Base-by-base conservation (phyloP, 2,113 vertebrate genomes). In the Prionailurus viverrinus region DNA sequence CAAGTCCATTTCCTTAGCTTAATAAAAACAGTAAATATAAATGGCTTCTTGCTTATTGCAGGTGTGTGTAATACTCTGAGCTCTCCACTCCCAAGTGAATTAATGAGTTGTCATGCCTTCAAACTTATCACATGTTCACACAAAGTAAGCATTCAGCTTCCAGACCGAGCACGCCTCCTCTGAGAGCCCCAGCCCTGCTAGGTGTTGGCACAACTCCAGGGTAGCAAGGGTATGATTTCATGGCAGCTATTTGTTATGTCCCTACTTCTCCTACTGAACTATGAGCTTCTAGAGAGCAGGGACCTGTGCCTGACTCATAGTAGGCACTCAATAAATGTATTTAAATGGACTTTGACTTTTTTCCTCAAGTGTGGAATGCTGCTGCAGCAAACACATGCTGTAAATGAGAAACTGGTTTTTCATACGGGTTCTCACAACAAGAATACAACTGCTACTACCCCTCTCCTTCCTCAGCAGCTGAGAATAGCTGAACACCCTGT, bases 81-180 rank as follows among this genome's bases (percentile, higher is more conserved):
- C 74, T 83, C 83, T 45, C 61, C 74, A 29, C 51, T 91, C 85
- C n/a, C 16, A 80, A 89, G 21, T 45, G 94, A 91, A 53, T 86
- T 55, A 81, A 73, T 58, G 95, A 92, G 91, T 0, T 76, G 80
- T 85, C 74, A 21, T 0, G 14, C 48, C n/a, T 74, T 79, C 55
- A 71, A 68, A 68, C 36, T 11, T 3, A 27, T 83, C 66, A 89
- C 66, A n/a, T 66, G 31, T 82, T 82, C 68, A 79, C 9, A 65
- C 45, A 36, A 69, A 97, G 31, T 10, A 63, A 69, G 65, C 0
- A 0, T 41, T 65, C 61, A 63, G 61, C 23, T 31, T 61, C 73
- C 5, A 90, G n/a, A 45, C 45, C 0, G 0, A 36, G 58, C 1
- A 1, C 3, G 25, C 65, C 39, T 85, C 76, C 84, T 76, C 81